These are phyloP conservation scores for Protophormia terraenovae DNA, from an alignment of 2,888 invertebrate species.

Conservation along the genomic window DNA sequence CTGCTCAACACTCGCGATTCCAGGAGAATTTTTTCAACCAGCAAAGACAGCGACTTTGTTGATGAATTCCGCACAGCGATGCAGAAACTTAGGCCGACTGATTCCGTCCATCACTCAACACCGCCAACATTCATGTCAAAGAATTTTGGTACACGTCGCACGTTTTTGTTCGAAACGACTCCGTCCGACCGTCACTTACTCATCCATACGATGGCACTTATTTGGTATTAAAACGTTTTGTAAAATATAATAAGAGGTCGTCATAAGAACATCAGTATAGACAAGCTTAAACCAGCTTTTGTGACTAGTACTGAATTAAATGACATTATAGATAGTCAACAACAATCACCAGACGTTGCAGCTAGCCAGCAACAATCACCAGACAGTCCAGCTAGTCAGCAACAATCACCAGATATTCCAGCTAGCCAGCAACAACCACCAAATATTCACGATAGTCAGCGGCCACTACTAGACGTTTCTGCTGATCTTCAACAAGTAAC, in stretches of 20 bases:
- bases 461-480: no score
- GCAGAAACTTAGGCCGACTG: no score
- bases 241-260: constrained; percentile 19
- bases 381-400: background rate
- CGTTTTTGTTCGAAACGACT: constrained; percentile 47
- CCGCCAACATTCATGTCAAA: background rate
- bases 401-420: background rate
- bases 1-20: constrained; percentile 21
- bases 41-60: background rate
- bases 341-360: background rate
- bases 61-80: no score
- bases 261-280: constrained; percentile 21
- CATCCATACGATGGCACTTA: constrained; percentile 47
- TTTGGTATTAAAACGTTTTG: background rate
- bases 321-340: background rate
- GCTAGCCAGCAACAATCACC: background rate
- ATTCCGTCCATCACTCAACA: no score
- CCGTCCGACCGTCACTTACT: constrained; percentile 8
- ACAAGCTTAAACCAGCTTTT: constrained; percentile 21
- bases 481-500: background rate
- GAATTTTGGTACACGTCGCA: background rate
- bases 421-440: no score
- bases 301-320: background rate
- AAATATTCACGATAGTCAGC: no score
- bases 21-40: constrained; percentile 24